Conservation (phyloP, 2,797 vertebrate species). For the Naso thynnoides region DNA sequence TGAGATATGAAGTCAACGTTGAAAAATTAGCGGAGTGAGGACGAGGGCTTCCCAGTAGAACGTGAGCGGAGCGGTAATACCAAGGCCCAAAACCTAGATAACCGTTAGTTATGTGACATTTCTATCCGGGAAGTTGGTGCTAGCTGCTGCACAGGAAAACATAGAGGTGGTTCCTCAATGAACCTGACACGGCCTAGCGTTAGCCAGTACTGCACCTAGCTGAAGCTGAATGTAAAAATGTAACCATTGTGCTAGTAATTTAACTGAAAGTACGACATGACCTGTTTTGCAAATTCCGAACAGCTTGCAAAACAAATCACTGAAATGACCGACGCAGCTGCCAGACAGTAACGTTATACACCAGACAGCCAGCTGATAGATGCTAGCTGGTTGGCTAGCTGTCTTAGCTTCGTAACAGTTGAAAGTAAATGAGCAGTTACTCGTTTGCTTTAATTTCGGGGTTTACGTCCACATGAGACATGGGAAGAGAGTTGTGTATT, state of each 20-base stretch:
- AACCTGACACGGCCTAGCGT: slow-evolving; percentile 65
- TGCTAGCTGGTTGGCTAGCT: slow-evolving; percentile 52
- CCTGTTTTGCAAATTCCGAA: background rate
- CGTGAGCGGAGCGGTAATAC: background rate
- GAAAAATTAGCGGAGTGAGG: background rate
- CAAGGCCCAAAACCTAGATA: background rate
- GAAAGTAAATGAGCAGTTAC: background rate
- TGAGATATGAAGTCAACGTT: background rate
- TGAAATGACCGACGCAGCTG: slow-evolving; percentile 31
- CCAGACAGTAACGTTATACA: slow-evolving; percentile 16
- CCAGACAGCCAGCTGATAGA: slow-evolving; percentile 69
- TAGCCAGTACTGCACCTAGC: slow-evolving; percentile 6
- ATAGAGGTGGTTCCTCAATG: slow-evolving; percentile 57
- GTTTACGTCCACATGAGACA: background rate
- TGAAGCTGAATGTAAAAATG: no score
- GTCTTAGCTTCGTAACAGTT: slow-evolving; percentile 38
- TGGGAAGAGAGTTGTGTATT: fast-evolving
- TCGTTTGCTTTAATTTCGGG: fast-evolving
- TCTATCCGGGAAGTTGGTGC: slow-evolving; percentile 9
- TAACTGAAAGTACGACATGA: fast-evolving
- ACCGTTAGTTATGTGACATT: slow-evolving; percentile 5
- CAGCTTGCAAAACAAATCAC: slow-evolving; percentile 12
- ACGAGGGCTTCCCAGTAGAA: background rate
- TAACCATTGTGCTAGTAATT: fast-evolving
- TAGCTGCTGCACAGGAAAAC: slow-evolving; percentile 29